Evolutionary conservation across 1,140 invertebrate genomes (phyloP).

Genomic region (Ridgeia piscesae): DNA sequence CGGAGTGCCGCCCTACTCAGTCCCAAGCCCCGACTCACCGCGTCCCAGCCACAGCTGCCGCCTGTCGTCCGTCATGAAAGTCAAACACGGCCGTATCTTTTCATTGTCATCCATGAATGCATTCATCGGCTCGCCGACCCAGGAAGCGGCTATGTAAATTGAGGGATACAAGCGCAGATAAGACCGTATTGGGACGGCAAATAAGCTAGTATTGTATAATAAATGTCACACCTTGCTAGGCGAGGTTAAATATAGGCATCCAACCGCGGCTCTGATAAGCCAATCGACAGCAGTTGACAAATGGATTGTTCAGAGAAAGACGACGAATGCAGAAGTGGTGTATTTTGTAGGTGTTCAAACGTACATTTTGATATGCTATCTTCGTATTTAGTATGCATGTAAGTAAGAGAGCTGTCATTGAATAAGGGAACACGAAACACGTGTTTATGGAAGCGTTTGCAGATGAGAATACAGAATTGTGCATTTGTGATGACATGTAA

Average conservation of each 20-base stretch:
- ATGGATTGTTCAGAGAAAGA: background rate
- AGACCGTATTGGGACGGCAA: background rate
- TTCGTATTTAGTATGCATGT: background rate
- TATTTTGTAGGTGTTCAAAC: conserved; percentile 1
- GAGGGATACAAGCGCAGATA: background rate
- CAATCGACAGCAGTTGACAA: background rate
- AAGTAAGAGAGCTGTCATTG: background rate
- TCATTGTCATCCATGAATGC: conserved; percentile 5
- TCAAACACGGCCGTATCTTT: background rate
- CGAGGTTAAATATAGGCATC: background rate
- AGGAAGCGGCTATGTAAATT: background rate
- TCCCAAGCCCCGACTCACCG: background rate
- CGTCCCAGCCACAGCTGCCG: background rate
- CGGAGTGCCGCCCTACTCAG: background rate
- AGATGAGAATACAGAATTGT: background rate
- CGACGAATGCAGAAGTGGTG: background rate
- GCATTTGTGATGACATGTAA: background rate
- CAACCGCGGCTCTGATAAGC: background rate
- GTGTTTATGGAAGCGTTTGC: background rate
- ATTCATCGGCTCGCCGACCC: background rate
- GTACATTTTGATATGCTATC: background rate
- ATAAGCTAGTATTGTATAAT: conserved; percentile 2
- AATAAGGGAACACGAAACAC: background rate
- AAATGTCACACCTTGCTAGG: background rate
- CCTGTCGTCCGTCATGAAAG: background rate